Conservation (phyloP, 2,113 vertebrate genomes). For the Rhinolophus sinicus region DNA sequence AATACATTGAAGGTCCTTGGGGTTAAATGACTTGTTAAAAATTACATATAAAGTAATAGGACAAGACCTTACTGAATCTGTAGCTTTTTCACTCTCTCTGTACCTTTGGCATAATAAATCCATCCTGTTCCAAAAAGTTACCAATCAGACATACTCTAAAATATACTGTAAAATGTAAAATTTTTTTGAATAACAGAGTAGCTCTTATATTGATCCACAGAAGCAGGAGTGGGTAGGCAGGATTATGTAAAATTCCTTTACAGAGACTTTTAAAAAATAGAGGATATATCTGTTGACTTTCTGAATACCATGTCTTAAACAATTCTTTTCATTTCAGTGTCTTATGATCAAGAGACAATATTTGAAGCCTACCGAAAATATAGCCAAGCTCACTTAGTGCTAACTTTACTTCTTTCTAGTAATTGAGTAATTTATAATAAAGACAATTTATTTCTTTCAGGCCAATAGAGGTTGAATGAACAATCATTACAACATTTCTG, state of each 20-base stretch:
- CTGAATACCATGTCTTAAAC: background rate
- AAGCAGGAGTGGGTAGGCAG: background rate
- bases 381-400: background rate
- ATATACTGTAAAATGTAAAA: background rate
- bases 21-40: slow-evolving; percentile 16
- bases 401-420: background rate
- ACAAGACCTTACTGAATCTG: background rate
- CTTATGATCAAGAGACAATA: background rate
- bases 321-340: background rate
- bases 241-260: background rate
- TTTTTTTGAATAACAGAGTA: background rate
- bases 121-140: background rate
- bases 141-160: background rate
- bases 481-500: background rate
- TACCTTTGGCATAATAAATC: background rate
- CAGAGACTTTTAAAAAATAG: background rate
- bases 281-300: background rate
- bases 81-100: background rate
- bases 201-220: background rate
- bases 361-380: background rate
- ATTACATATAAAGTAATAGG: background rate
- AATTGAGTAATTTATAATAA: background rate
- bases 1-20: background rate
- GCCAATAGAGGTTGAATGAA: background rate
- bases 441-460: background rate